Conservation (phyloP, 2,113 vertebrate genomes). For the Microcebus griseorufus region DNA sequence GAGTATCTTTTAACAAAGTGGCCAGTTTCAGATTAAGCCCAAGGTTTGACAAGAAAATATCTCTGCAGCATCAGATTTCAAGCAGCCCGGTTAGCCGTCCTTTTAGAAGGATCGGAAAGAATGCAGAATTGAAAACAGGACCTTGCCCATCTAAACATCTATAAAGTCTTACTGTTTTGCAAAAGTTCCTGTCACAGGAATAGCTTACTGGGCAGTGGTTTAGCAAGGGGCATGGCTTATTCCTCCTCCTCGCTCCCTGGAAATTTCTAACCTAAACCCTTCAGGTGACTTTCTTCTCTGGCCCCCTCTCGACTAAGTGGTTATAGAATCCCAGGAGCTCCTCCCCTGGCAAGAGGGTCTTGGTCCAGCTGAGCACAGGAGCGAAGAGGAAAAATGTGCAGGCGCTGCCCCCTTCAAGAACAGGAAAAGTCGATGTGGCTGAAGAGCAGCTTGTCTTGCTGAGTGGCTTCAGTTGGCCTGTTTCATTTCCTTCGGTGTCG, state of each 20-base stretch:
- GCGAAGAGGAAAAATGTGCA: neutral
- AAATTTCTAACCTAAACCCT: neutral
- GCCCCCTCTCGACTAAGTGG: neutral
- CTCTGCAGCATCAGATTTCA: neutral
- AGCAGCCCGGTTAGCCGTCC: neutral
- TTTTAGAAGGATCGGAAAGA: slow-evolving; percentile 25
- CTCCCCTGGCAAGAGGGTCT: neutral
- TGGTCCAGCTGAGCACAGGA: neutral
- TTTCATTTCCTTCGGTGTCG: neutral
- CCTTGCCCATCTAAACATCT: neutral
- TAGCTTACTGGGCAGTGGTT: rapidly evolving
- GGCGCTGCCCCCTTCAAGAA: neutral
- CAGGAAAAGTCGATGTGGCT: neutral
- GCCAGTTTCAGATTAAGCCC: neutral
- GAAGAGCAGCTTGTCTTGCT: neutral
- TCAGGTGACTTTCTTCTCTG: neutral
- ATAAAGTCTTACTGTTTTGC: neutral
- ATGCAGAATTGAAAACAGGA: slow-evolving; percentile 4
- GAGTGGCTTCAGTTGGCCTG: neutral
- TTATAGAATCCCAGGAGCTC: neutral
- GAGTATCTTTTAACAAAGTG: slow-evolving; percentile 41
- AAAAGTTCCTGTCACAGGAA: neutral
- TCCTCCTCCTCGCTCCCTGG: neutral
- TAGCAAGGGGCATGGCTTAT: neutral
- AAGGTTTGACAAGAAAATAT: slow-evolving; percentile 64